Evolutionary conservation across 2,888 invertebrate genomes (phyloP).

Genomic region (Omphaloscelis lunosa): DNA sequence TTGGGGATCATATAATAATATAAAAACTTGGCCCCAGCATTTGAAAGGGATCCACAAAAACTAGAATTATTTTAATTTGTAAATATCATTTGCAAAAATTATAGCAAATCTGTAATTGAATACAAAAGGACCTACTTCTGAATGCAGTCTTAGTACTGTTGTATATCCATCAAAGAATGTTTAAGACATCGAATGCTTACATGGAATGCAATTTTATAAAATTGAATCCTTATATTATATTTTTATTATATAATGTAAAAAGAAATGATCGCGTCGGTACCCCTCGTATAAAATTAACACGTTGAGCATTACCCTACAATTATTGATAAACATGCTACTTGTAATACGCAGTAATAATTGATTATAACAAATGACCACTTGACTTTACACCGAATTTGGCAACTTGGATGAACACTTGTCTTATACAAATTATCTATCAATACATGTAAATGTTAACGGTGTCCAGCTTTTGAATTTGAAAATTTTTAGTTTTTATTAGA

Average conservation of each 20-base stretch:
- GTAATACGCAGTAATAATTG: constrained; percentile 84
- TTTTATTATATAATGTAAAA: constrained; percentile 60
- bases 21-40: constrained; percentile 89
- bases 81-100: constrained; percentile 81
- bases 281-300: constrained; percentile 85
- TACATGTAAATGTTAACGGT: constrained; percentile 67
- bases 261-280: constrained; percentile 77
- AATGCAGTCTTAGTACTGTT: constrained; percentile 87
- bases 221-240: constrained; percentile 71
- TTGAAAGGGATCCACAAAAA: constrained; percentile 86
- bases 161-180: constrained; percentile 84
- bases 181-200: constrained; percentile 81
- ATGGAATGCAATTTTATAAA: constrained; percentile 85
- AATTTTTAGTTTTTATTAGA: constrained; percentile 57
- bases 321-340: constrained; percentile 88
- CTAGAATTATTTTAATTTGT: constrained; percentile 83
- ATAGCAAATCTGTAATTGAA: constrained; percentile 77
- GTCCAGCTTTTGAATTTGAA: constrained; percentile 51
- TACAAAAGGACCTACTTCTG: constrained; percentile 82
- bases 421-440: constrained; percentile 71
- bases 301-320: constrained; percentile 89
- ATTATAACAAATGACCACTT: constrained; percentile 83
- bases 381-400: constrained; percentile 88
- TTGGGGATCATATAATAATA: constrained; percentile 75
- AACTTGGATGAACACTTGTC: constrained; percentile 88